Evolutionary conservation across 2,797 vertebrate genomes (phyloP).

Genomic region (Australoheros facetus): DNA sequence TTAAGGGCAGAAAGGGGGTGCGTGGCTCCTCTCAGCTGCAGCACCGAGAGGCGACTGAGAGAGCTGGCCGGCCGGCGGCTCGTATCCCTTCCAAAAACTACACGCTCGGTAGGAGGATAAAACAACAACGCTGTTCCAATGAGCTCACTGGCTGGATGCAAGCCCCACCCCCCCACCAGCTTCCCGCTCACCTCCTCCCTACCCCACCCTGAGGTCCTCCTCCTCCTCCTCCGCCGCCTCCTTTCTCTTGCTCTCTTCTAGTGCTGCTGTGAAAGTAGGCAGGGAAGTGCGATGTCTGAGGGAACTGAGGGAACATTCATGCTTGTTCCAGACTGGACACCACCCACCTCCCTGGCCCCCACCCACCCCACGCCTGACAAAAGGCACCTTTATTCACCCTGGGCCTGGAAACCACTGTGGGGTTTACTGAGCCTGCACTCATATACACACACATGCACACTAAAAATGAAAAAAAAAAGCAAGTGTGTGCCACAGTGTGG

Average conservation of each 20-base stretch:
- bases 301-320: slow-evolving; percentile 93
- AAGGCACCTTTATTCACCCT: slow-evolving; percentile 93
- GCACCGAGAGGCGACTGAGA: slow-evolving; percentile 69
- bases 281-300: slow-evolving; percentile 84
- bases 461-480: background rate
- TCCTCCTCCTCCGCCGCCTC: slow-evolving; percentile 45
- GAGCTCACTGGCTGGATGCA: slow-evolving; percentile 94
- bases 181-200: slow-evolving; percentile 83
- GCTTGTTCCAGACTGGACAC: slow-evolving; percentile 82
- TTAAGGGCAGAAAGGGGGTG: background rate
- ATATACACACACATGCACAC: slow-evolving; percentile 24
- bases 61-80: slow-evolving; percentile 71
- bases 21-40: slow-evolving; percentile 58
- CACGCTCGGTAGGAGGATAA: slow-evolving; percentile 82
- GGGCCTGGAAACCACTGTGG: slow-evolving; percentile 70
- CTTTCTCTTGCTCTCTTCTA: slow-evolving; percentile 58
- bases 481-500: slow-evolving; percentile 49
- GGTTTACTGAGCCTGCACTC: slow-evolving; percentile 73
- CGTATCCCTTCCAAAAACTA: slow-evolving; percentile 91
- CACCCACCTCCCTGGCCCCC: slow-evolving; percentile 53
- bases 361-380: slow-evolving; percentile 83
- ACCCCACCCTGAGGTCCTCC: slow-evolving; percentile 62
- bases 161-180: slow-evolving; percentile 87
- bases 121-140: slow-evolving; percentile 90
- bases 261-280: slow-evolving; percentile 80